phyloP scores from a whole-genome alignment of 2,113 vertebrate species.

The Ptilorrhoa leucosticta region DNA sequence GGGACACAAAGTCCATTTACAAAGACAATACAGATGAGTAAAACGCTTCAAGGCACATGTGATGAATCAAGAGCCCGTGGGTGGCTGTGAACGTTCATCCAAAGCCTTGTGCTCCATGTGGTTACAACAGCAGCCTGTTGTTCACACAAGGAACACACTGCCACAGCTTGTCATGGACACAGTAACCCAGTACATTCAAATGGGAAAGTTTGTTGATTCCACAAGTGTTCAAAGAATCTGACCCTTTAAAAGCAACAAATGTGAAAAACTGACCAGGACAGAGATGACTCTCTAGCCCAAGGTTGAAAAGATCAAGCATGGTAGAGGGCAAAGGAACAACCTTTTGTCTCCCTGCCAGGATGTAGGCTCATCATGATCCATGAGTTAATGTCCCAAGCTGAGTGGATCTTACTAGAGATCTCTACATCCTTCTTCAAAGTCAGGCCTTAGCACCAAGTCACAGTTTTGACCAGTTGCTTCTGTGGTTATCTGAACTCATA shows the following conservation, averaged over 20 bases:
- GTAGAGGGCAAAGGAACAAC: neutral
- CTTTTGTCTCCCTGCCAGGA: neutral
- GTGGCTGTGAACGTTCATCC: neutral
- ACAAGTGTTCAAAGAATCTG: neutral
- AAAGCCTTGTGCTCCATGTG: neutral
- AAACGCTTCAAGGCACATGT: neutral
- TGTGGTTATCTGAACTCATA: neutral
- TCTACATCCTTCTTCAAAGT: neutral
- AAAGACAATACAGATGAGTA: neutral
- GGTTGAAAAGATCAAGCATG: neutral
- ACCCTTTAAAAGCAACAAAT: neutral
- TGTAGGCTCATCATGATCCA: fast-evolving
- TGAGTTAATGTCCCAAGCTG: neutral
- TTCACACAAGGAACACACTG: neutral
- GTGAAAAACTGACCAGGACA: neutral
- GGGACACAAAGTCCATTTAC: neutral
- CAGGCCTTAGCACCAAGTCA: neutral
- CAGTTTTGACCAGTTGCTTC: neutral
- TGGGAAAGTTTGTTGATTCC: neutral
- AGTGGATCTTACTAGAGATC: neutral
- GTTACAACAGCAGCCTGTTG: slow-evolving; percentile 2
- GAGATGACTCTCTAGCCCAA: neutral
- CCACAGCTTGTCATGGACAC: neutral
- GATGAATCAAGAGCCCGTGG: neutral
- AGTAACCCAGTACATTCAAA: neutral